Percentiles rank a stretch among this genome's conserved stretches.
phyloP scores from a whole-genome alignment of 2,888 invertebrate species.

The Clunio marinus region DNA sequence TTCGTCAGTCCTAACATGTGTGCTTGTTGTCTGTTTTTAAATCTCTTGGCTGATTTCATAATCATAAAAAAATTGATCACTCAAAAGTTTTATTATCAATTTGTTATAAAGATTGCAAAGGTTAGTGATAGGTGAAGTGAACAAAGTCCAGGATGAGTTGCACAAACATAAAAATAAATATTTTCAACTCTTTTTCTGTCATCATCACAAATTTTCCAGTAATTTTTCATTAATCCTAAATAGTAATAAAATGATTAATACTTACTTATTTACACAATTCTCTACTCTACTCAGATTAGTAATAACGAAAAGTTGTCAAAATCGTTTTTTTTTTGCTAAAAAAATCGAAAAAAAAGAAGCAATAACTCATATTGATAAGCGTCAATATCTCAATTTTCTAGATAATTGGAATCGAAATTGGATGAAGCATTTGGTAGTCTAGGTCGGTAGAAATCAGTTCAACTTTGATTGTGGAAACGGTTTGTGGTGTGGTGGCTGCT shows the following conservation, averaged over 20 bases:
- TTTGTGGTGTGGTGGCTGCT: conserved; percentile 29
- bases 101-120: not conserved
- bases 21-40: conserved; percentile 2
- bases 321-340: conserved; percentile 26
- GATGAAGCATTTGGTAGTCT: conserved; percentile 30
- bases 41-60: not conserved
- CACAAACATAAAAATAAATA: too few species aligned
- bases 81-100: conserved; percentile 3
- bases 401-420: conserved; percentile 37
- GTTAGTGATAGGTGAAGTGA: not conserved
- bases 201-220: too few species aligned
- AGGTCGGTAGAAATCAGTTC: conserved; percentile 21
- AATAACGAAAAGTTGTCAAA: conserved; percentile 29
- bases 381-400: conserved; percentile 35
- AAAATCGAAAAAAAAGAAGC: conserved; percentile 5
- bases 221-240: too few species aligned
- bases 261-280: conserved; percentile 14
- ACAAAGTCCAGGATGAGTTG: too few species aligned
- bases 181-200: too few species aligned
- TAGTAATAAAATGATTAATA: not conserved
- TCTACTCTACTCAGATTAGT: conserved; percentile 3
- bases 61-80: conserved; percentile 22
- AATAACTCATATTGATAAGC: conserved; percentile 35
- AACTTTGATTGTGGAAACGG: conserved; percentile 26
- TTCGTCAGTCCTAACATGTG: not conserved